Conservation (phyloP, 2,113 vertebrate genomes). For the Mormyrus iriodes region DNA sequence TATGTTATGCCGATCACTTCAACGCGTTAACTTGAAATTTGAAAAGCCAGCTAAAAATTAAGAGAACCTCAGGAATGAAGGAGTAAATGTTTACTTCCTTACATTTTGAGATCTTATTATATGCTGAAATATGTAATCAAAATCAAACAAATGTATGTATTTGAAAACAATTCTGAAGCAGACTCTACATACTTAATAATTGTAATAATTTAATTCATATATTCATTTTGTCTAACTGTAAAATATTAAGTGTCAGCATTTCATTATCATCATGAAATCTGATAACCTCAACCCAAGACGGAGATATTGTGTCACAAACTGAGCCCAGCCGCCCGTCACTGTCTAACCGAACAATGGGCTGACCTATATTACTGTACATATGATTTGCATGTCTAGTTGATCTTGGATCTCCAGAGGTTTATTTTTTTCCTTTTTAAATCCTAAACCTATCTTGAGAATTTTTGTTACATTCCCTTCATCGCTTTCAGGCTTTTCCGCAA, state of each 20-base stretch:
- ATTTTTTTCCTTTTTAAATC: neutral
- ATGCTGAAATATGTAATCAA: neutral
- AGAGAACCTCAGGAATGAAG: neutral
- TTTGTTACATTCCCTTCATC: neutral
- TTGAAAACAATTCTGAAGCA: neutral
- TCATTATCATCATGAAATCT: neutral
- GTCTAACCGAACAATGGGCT: neutral
- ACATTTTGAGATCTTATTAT: neutral
- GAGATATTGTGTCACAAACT: neutral
- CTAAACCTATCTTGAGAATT: neutral
- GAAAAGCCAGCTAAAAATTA: neutral
- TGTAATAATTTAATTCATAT: neutral
- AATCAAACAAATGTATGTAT: neutral
- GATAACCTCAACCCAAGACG: neutral
- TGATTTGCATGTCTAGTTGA: neutral
- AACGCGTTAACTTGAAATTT: slow-evolving; percentile 2
- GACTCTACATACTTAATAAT: neutral
- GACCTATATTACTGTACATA: neutral
- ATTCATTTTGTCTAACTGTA: neutral
- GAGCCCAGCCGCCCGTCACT: neutral
- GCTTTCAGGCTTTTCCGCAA: neutral
- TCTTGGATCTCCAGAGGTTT: neutral
- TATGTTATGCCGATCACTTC: neutral
- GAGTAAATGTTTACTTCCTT: neutral
- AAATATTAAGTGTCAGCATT: neutral